These are phyloP conservation scores for Amiota communis DNA, from an alignment of 2,888 invertebrate species.

Conservation along the genomic window DNA sequence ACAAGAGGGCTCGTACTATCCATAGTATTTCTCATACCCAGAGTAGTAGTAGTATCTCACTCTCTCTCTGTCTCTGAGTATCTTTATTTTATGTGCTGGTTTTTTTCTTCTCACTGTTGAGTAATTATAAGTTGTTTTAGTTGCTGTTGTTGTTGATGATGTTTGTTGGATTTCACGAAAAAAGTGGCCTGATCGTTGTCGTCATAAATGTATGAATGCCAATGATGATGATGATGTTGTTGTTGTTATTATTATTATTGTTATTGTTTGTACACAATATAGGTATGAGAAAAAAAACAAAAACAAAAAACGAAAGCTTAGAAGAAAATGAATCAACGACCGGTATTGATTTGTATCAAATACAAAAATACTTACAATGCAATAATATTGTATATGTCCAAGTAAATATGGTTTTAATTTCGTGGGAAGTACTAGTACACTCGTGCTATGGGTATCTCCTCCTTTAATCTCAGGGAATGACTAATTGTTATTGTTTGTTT, in stretches of 20 bases:
- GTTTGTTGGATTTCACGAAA: conserved; percentile 9
- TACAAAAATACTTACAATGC: not conserved
- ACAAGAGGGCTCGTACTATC: not conserved
- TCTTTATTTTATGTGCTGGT: not conserved
- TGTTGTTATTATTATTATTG: not conserved
- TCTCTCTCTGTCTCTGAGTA: not conserved
- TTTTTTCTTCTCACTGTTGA: not conserved
- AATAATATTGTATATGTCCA: too few relatives aligned
- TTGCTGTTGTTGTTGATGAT: not conserved
- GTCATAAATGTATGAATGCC: not conserved
- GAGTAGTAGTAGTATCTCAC: not conserved
- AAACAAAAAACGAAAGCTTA: not conserved
- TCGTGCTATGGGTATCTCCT: too few relatives aligned
- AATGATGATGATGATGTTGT: too few relatives aligned
- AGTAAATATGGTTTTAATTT: too few relatives aligned
- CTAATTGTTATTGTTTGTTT: too few relatives aligned
- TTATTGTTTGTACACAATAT: not conserved
- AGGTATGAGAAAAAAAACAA: not conserved
- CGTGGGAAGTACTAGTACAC: too few relatives aligned
- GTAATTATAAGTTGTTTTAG: conserved; percentile 4
- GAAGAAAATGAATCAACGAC: conserved; percentile 19
- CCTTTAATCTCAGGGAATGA: too few relatives aligned
- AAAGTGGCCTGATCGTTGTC: conserved; percentile 28
- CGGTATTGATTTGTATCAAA: conserved; percentile 8
- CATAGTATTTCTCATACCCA: too few relatives aligned